These are phyloP conservation scores for Mesoligia furuncula DNA, from an alignment of 2,888 invertebrate species.

Conservation along the genomic window DNA sequence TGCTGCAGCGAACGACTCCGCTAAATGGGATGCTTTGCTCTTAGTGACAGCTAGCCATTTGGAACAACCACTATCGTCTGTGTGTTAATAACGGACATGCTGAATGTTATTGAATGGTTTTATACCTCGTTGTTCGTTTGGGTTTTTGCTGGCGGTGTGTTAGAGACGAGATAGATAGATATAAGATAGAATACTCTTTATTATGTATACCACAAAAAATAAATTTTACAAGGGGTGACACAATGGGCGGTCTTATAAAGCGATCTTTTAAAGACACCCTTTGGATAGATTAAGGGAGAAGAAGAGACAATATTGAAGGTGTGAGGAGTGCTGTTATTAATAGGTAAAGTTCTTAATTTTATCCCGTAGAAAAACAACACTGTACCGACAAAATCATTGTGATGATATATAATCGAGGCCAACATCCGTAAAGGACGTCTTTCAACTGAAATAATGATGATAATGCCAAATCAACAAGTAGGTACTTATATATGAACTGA, in stretches of 20 bases:
- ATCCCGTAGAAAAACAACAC: neutral
- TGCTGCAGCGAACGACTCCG: conserved; percentile 46
- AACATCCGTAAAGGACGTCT: neutral
- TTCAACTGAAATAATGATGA: neutral
- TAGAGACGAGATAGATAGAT: no score
- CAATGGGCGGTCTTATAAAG: no score
- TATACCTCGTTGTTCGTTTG: neutral
- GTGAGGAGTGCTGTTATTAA: neutral
- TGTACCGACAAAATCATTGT: neutral
- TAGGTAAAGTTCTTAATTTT: neutral
- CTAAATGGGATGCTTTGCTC: conserved; percentile 43
- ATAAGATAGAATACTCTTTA: no score
- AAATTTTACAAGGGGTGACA: no score
- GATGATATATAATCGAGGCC: neutral
- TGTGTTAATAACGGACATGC: conserved; percentile 8
- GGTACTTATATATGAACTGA: neutral
- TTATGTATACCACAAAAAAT: no score
- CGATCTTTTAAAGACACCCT: no score
- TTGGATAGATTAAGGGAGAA: no score
- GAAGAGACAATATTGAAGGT: no score
- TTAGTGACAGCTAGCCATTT: conserved; percentile 65
- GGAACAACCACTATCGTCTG: conserved; percentile 45
- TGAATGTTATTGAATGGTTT: conserved; percentile 8
- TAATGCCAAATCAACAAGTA: neutral
- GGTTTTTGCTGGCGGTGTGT: neutral